phyloP scores from a whole-genome alignment of 2,113 vertebrate genomes.

The Seriola quinqueradiata region DNA sequence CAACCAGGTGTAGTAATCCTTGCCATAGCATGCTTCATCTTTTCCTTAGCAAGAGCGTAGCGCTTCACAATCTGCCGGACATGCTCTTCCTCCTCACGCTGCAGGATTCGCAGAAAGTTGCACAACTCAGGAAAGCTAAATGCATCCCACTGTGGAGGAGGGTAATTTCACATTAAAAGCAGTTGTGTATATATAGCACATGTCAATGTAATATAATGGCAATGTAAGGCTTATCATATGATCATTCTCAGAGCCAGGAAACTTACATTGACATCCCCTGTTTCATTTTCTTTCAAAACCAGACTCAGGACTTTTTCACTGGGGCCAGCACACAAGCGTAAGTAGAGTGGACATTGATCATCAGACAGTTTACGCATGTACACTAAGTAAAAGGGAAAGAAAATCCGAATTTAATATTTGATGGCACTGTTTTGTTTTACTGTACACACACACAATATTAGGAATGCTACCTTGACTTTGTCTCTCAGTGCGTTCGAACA shows the following conservation, averaged over 20 bases:
- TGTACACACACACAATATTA: background rate
- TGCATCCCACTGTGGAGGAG: conserved; percentile 91
- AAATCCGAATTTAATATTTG: background rate
- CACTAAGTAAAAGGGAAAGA: conserved; percentile 78
- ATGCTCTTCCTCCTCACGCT: conserved; percentile 95
- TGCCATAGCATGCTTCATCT: conserved; percentile 89
- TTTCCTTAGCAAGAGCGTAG: conserved; percentile 89
- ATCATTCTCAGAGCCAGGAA: background rate
- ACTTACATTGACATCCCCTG: conserved; percentile 96
- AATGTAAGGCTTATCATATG: background rate
- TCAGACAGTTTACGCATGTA: conserved; percentile 90
- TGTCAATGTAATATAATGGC: background rate
- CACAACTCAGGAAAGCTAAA: conserved; percentile 95
- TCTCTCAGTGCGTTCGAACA: conserved; percentile 92
- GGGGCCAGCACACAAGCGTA: conserved; percentile 93
- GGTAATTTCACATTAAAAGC: conserved; percentile 13
- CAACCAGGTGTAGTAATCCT: conserved; percentile 86
- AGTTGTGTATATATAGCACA: background rate
- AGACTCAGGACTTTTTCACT: conserved; percentile 92
- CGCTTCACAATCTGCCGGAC: conserved; percentile 91
- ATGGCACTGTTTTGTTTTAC: background rate
- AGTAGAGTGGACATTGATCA: conserved; percentile 89
- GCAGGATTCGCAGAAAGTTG: conserved; percentile 95
- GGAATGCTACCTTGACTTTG: conserved; percentile 89
- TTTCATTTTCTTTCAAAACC: conserved; percentile 95